phyloP scores from a whole-genome alignment of 2,888 invertebrate species.

The Eupeodes luniger region DNA sequence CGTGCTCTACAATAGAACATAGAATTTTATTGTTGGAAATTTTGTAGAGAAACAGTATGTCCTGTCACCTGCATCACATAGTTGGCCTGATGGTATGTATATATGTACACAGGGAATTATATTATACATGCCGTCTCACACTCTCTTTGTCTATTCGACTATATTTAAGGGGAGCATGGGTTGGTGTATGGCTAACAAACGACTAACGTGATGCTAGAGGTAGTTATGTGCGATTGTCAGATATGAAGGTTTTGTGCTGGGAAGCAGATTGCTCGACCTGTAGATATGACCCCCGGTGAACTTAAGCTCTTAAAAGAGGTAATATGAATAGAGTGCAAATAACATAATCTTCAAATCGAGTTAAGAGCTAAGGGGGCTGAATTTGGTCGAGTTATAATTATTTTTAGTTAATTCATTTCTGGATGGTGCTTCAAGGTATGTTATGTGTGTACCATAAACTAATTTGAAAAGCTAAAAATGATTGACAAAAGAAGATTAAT shows the following conservation, averaged over 20 bases:
- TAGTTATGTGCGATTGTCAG: constrained; percentile 28
- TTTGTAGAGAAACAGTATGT: constrained; percentile 25
- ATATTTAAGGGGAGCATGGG: no score
- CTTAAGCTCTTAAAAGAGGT: constrained; percentile 9
- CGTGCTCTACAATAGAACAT: constrained; percentile 53
- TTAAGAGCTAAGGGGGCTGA: neutral
- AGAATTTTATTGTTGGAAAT: constrained; percentile 35
- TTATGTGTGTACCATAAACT: neutral
- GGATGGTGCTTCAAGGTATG: neutral
- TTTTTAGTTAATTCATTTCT: neutral
- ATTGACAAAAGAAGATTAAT: no score
- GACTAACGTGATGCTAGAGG: constrained; percentile 48
- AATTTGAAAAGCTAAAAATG: no score
- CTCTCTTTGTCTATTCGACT: constrained; percentile 32
- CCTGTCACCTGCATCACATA: constrained; percentile 66
- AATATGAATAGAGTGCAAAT: constrained; percentile 48
- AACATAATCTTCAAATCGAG: constrained; percentile 43
- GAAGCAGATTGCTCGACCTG: constrained; percentile 39
- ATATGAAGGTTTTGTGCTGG: constrained; percentile 31
- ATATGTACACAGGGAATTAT: neutral
- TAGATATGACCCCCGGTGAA: constrained; percentile 22
- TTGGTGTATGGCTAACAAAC: constrained; percentile 42
- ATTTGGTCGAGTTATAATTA: neutral
- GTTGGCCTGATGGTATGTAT: neutral
- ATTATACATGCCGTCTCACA: constrained; percentile 11